A percentile compares a stretch with the other conserved stretches of the same genome.
These are phyloP conservation scores for Plodia interpunctella DNA, from an alignment of 1,140 invertebrate genomes.

Conservation along the genomic window DNA sequence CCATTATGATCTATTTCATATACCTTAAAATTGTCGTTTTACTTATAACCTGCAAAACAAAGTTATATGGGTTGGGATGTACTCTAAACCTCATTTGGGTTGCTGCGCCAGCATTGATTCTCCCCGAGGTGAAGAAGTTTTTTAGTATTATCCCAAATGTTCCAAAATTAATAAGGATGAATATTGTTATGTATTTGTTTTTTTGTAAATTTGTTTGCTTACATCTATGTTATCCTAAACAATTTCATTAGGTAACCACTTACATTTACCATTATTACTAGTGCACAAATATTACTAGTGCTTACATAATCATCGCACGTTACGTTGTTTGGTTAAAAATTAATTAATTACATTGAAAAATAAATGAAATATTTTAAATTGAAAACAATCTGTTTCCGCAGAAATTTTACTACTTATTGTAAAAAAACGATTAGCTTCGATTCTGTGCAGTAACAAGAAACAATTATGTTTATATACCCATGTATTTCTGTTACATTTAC, in stretches of 20 bases:
- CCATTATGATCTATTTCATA: neutral
- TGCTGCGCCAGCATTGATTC: constrained; percentile 52
- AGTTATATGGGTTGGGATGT: no score
- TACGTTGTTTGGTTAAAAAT: no score
- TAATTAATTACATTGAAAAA: no score
- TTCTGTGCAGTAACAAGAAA: neutral
- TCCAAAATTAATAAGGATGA: neutral
- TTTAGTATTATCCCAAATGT: constrained; percentile 34
- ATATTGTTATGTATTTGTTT: neutral
- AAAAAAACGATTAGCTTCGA: neutral
- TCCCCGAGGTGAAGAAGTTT: constrained; percentile 45
- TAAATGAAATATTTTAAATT: no score
- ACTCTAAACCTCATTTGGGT: constrained; percentile 38
- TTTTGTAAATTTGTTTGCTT: neutral
- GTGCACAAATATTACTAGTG: no score
- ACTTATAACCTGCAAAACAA: no score
- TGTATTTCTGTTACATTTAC: neutral
- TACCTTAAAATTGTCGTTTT: neutral
- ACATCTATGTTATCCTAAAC: neutral
- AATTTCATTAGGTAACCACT: no score
- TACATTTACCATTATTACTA: no score
- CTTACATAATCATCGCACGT: no score
- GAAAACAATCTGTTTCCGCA: no score
- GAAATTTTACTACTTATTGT: no score
- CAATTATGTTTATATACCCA: neutral